Conservation (phyloP, 2,888 invertebrate species). For the Pegoplata infirma region DNA sequence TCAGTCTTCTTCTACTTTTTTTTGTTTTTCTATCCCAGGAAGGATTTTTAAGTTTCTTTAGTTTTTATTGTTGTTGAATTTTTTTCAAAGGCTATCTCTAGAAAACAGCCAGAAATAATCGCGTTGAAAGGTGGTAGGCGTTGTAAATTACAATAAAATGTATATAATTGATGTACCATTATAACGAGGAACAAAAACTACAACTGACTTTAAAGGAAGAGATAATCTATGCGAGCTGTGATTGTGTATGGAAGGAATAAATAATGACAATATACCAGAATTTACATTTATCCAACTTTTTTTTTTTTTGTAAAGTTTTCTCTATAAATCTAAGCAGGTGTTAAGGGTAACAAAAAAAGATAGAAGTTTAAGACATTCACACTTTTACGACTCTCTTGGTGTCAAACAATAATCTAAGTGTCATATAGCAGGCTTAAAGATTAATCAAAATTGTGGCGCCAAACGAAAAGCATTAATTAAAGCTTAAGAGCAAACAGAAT, state of each 20-base stretch:
- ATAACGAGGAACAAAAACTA: conserved; percentile 25
- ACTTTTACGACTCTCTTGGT: too few relatives aligned
- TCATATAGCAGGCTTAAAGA: too few relatives aligned
- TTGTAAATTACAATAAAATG: conserved; percentile 64
- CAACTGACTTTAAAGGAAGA: conserved; percentile 30
- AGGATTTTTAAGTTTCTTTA: conserved; percentile 46
- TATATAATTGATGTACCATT: conserved; percentile 63
- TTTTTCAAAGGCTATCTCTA: conserved; percentile 54
- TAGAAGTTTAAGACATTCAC: too few relatives aligned
- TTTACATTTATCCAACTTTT: conserved; percentile 3
- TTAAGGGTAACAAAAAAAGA: too few relatives aligned
- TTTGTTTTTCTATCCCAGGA: conserved; percentile 1
- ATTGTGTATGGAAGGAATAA: not conserved
- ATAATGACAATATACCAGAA: conserved; percentile 32
- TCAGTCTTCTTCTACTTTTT: conserved; percentile 23
- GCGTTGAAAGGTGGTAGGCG: conserved; percentile 63
- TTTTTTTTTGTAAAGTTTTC: conserved; percentile 21
- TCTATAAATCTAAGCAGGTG: conserved; percentile 34
- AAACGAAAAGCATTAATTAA: too few relatives aligned
- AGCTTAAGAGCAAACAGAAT: too few relatives aligned
- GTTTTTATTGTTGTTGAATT: conserved; percentile 10
- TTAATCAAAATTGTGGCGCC: too few relatives aligned
- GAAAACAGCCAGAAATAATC: conserved; percentile 57
- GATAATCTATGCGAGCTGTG: not conserved
- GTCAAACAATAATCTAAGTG: too few relatives aligned